Percentiles rank a stretch among this genome's conserved stretches.
Evolutionary conservation across 1,140 invertebrate genomes (phyloP).

Genomic region (Cydia amplana): DNA sequence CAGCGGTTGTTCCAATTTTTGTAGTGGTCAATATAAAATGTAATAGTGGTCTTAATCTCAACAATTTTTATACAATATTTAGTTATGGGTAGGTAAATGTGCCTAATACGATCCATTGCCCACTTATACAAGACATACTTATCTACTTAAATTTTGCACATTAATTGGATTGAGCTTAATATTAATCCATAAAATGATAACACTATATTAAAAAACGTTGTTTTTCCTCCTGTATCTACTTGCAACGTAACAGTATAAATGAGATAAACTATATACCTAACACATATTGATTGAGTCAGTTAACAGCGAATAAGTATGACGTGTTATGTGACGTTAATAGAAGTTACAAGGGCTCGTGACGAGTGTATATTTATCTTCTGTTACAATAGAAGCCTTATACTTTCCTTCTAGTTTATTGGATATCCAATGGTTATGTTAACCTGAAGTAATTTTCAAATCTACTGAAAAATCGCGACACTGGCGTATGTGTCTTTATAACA

Average conservation of each 20-base stretch:
- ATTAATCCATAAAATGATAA: too few species aligned
- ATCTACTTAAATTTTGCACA: background rate
- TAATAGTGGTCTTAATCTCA: too few species aligned
- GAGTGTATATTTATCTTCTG: slow-evolving; percentile 2
- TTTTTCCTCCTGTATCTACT: too few species aligned
- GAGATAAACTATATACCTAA: background rate
- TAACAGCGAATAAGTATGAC: background rate
- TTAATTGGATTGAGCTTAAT: too few species aligned
- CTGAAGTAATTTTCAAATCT: background rate
- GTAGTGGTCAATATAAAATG: too few species aligned
- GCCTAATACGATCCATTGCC: background rate
- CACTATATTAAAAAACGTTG: too few species aligned
- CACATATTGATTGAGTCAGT: background rate
- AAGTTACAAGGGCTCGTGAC: background rate
- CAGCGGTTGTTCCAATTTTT: too few species aligned
- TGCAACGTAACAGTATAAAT: too few species aligned
- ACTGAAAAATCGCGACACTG: background rate
- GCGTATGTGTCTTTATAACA: background rate
- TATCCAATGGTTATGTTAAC: background rate
- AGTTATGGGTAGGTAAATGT: background rate
- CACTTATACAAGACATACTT: too few species aligned
- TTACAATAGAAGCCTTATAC: slow-evolving; percentile 21
- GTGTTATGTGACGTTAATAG: background rate
- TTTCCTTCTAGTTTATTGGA: slow-evolving; percentile 2
- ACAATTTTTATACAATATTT: too few species aligned